Conservation (phyloP, 2,888 invertebrate genomes). For the Chymomyza amoena region DNA sequence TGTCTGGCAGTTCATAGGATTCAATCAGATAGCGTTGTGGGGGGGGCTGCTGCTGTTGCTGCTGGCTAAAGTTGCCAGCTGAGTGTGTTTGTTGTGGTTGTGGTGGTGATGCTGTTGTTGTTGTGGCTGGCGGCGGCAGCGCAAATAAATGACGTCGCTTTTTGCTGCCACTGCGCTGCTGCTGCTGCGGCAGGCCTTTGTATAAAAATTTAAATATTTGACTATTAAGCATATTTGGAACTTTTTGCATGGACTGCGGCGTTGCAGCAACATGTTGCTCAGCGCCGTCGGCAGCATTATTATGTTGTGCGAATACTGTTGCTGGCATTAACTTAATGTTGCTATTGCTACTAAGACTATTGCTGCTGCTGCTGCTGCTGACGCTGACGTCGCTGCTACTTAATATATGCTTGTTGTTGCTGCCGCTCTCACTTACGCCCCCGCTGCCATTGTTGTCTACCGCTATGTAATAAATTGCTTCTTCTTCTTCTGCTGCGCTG, state of each 20-base stretch:
- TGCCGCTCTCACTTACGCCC: conserved; percentile 46
- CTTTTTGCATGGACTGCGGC: conserved; percentile 71
- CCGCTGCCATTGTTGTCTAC: conserved; percentile 51
- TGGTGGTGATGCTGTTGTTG: conserved; percentile 18
- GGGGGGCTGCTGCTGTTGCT: conserved; percentile 39
- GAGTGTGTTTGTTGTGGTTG: conserved; percentile 21
- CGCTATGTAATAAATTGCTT: conserved; percentile 45
- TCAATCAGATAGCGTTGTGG: conserved; percentile 58
- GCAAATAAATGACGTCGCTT: conserved; percentile 55
- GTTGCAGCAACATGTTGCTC: conserved; percentile 31
- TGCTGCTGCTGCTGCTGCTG: conserved; percentile 67
- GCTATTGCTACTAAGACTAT: conserved; percentile 60
- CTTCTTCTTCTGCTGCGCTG: conserved; percentile 52
- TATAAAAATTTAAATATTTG: conserved; percentile 75
- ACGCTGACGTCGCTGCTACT: conserved; percentile 61
- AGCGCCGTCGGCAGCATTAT: conserved; percentile 31
- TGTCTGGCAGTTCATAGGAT: conserved; percentile 72
- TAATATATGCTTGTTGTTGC: conserved; percentile 53
- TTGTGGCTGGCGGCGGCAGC: neutral
- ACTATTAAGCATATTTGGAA: conserved; percentile 78
- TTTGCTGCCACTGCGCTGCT: conserved; percentile 58
- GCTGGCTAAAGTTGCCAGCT: conserved; percentile 36
- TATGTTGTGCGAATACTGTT: conserved; percentile 65
- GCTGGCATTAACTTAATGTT: conserved; percentile 70
- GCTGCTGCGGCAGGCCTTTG: conserved; percentile 41